These are phyloP conservation scores for Rhodinocichla rosea DNA, from an alignment of 2,113 vertebrate genomes.

Conservation along the genomic window DNA sequence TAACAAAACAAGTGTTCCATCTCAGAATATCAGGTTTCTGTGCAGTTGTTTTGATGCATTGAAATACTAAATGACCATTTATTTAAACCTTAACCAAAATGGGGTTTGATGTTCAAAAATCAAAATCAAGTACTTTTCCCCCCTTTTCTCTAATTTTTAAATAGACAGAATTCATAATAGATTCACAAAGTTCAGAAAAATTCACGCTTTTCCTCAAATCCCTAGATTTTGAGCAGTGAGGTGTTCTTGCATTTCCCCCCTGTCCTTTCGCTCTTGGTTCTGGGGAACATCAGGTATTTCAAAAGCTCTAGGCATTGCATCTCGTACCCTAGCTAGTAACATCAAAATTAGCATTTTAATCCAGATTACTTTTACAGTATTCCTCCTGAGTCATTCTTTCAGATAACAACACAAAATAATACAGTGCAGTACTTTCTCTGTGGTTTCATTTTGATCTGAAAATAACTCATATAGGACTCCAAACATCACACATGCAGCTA, in stretches of 20 bases:
- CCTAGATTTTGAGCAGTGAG: neutral
- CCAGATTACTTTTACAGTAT: neutral
- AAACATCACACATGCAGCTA: neutral
- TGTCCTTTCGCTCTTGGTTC: neutral
- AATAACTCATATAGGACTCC: neutral
- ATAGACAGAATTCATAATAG: neutral
- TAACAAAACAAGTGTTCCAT: neutral
- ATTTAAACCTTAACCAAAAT: neutral
- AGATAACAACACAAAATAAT: too few relatives aligned
- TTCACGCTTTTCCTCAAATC: neutral
- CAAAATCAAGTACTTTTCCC: neutral
- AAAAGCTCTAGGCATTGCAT: neutral
- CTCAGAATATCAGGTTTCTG: neutral
- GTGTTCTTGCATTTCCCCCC: neutral
- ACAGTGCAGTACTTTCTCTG: neutral
- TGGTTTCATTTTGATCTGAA: neutral
- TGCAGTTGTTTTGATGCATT: neutral
- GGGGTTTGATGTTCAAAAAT: neutral
- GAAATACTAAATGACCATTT: neutral
- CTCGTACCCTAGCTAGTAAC: rapidly evolving
- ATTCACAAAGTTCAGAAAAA: neutral
- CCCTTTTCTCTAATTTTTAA: neutral
- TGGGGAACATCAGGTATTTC: neutral
- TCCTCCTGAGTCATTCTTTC: neutral
- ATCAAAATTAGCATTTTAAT: neutral